phyloP scores from a whole-genome alignment of 2,888 invertebrate genomes.

The Hedya salicella region DNA sequence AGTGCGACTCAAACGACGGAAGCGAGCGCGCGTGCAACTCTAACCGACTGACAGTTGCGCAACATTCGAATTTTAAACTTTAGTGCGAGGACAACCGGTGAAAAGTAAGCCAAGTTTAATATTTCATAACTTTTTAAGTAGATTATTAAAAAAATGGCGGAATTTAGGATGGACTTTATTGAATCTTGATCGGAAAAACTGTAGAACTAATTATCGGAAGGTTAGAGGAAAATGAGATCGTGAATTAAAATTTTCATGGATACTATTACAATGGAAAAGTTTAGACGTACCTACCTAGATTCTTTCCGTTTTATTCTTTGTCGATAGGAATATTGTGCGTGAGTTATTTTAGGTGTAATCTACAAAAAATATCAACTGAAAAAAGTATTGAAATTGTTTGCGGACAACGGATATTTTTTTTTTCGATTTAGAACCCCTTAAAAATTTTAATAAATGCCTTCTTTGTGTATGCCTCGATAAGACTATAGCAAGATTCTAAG shows the following conservation, averaged over 20 bases:
- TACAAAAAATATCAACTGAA: too few relatives aligned
- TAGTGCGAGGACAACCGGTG: conserved; percentile 31
- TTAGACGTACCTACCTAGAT: not conserved
- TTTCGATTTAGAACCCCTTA: too few relatives aligned
- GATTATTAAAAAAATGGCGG: too few relatives aligned
- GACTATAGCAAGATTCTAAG: too few relatives aligned
- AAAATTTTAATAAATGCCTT: too few relatives aligned
- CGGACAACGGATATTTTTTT: too few relatives aligned
- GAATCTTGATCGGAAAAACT: conserved; percentile 2
- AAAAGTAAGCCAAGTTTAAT: conserved; percentile 30
- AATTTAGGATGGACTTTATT: too few relatives aligned
- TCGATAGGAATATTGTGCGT: too few relatives aligned
- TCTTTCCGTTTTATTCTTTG: too few relatives aligned
- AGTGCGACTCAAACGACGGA: conserved; percentile 5
- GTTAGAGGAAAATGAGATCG: conserved; percentile 21
- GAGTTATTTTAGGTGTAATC: too few relatives aligned
- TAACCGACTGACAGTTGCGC: conserved; percentile 3
- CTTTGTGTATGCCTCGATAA: too few relatives aligned
- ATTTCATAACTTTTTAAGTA: not conserved
- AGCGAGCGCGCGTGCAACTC: conserved; percentile 13
- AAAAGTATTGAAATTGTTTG: too few relatives aligned
- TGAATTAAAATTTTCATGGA: conserved; percentile 10
- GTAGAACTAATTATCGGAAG: not conserved
- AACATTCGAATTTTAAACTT: conserved; percentile 31
- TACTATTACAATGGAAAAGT: not conserved